A percentile compares a stretch with the other conserved stretches of the same genome.
These are phyloP conservation scores for Notechis scutatus DNA, from an alignment of 2,113 vertebrate genomes.

Conservation along the genomic window DNA sequence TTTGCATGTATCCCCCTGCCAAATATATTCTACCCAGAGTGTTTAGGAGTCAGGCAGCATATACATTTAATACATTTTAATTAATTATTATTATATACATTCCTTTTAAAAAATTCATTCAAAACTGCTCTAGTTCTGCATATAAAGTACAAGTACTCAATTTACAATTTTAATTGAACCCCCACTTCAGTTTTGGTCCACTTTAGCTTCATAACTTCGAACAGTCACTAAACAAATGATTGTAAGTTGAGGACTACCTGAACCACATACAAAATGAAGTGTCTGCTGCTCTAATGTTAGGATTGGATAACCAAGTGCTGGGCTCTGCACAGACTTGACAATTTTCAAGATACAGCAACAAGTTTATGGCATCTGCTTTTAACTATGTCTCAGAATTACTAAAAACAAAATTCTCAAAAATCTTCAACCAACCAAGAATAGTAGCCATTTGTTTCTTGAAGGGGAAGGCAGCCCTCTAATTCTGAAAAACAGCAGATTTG, in stretches of 20 bases:
- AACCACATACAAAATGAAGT: background rate
- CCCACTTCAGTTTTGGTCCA: no score
- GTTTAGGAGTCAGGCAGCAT: no score
- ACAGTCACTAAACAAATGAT: no score
- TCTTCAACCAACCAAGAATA: background rate
- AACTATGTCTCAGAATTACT: background rate
- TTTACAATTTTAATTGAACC: no score
- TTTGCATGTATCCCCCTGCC: no score
- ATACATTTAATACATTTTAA: no score
- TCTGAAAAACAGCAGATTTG: background rate
- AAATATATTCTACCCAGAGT: no score
- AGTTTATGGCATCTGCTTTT: background rate
- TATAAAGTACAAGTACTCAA: no score
- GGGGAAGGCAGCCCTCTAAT: background rate
- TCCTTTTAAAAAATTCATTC: no score
- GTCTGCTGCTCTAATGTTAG: background rate
- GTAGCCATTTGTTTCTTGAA: background rate
- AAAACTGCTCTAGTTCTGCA: no score
- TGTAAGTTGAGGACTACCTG: no score
- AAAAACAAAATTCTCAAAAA: background rate
- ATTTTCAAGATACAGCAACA: background rate
- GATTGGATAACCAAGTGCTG: background rate
- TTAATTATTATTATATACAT: background rate
- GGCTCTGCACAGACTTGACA: background rate
- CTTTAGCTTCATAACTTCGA: no score